Percentiles rank a stretch among this genome's conserved stretches.
phyloP scores from a whole-genome alignment of 2,797 vertebrate genomes.

The Petrocephalus schoutedeni region DNA sequence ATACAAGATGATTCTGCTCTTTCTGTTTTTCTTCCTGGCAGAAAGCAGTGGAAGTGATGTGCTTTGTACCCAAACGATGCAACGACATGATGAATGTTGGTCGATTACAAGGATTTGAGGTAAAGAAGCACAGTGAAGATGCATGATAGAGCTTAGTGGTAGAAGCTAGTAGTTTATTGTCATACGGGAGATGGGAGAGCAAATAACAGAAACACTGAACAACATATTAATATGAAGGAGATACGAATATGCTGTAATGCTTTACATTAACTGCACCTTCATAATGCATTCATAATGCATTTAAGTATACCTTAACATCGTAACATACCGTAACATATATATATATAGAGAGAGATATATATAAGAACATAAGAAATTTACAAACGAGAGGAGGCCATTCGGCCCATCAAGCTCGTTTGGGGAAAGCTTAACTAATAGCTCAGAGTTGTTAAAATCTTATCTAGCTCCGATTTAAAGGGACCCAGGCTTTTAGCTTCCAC shows the following conservation, averaged over 20 bases:
- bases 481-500: too few species aligned
- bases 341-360: too few species aligned
- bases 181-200: not conserved
- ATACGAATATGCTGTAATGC: not conserved
- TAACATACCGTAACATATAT: too few species aligned
- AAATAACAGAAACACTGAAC: not conserved
- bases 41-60: constrained; percentile 84
- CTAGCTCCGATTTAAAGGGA: too few species aligned
- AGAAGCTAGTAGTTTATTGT: not conserved
- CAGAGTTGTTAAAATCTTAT: too few species aligned
- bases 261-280: not conserved
- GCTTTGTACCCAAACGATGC: constrained; percentile 83
- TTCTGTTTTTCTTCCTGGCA: constrained; percentile 38
- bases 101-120: constrained; percentile 84
- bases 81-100: constrained; percentile 91
- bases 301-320: too few species aligned
- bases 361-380: too few species aligned
- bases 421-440: too few species aligned
- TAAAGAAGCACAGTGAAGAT: constrained; percentile 37
- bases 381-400: too few species aligned
- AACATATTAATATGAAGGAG: not conserved
- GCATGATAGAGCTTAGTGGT: not conserved
- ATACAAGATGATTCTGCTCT: not conserved
- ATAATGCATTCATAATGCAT: not conserved
- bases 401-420: too few species aligned